These are phyloP conservation scores for Notoglanidium macrostoma DNA, from an alignment of 2,797 vertebrate species.

Conservation along the genomic window DNA sequence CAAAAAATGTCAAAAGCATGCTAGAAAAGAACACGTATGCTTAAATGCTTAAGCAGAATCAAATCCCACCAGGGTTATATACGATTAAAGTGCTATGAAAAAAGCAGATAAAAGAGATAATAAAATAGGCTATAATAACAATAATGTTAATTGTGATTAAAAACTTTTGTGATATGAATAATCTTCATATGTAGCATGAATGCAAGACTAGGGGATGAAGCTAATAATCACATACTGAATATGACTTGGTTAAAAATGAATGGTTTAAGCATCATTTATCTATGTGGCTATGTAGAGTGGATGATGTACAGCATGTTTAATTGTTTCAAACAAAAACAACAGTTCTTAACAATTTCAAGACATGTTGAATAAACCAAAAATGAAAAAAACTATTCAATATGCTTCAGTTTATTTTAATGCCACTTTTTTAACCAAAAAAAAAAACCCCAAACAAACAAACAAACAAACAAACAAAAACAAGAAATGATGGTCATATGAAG, in stretches of 20 bases:
- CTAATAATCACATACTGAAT: not conserved
- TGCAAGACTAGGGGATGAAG: not conserved
- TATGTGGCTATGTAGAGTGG: not conserved
- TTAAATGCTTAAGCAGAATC: not conserved
- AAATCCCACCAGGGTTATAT: not conserved
- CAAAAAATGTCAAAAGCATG: not conserved
- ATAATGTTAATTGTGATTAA: not conserved
- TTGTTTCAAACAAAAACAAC: not conserved
- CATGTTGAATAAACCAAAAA: not conserved
- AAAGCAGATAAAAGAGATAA: not conserved
- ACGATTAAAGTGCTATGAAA: not conserved
- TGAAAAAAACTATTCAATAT: slow-evolving; percentile 45
- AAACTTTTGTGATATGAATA: not conserved
- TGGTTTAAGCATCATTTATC: not conserved
- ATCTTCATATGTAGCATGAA: not conserved
- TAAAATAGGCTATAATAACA: not conserved
- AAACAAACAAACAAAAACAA: not conserved
- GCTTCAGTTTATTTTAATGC: slow-evolving; percentile 69
- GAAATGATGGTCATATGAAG: slow-evolving; percentile 62
- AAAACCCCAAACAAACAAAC: not conserved
- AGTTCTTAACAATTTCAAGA: not conserved
- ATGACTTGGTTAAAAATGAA: not conserved
- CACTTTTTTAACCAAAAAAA: slow-evolving; percentile 32
- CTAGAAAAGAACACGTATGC: not conserved
- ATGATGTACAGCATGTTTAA: not conserved